Percentiles rank a stretch among this genome's conserved stretches.
These are phyloP conservation scores for Triplophysa yarkandensis DNA, from an alignment of 2,797 vertebrate species.

Conservation along the genomic window DNA sequence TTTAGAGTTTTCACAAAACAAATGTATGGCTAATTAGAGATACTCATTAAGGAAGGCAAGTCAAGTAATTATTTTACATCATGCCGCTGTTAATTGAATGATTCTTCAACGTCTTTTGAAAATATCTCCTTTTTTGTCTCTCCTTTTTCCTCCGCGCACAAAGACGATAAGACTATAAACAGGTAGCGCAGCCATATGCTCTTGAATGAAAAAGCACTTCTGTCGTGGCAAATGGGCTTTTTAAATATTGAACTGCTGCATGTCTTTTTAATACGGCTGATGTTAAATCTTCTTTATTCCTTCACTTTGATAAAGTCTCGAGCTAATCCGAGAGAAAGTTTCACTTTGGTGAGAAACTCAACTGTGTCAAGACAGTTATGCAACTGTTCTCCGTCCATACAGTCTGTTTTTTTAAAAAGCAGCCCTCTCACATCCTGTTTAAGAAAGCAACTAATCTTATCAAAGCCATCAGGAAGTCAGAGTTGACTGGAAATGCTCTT, in stretches of 20 bases:
- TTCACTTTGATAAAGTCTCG: constrained; percentile 76
- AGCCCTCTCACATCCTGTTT: constrained; percentile 77
- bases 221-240: constrained; percentile 78
- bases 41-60: constrained; percentile 98
- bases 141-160: constrained; percentile 66
- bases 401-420: constrained; percentile 62
- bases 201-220: constrained; percentile 75
- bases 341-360: constrained; percentile 63
- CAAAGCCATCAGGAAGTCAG: constrained; percentile 78
- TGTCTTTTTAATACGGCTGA: constrained; percentile 76
- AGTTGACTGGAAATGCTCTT: constrained; percentile 74
- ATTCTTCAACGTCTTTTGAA: constrained; percentile 97
- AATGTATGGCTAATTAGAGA: constrained; percentile 99
- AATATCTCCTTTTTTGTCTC: constrained; percentile 84
- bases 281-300: constrained; percentile 77
- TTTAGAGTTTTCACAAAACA: constrained; percentile 92
- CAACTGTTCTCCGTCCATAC: constrained; percentile 64
- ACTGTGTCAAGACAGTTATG: constrained; percentile 67
- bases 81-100: constrained; percentile 98
- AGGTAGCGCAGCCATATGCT: constrained; percentile 79
- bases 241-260: constrained; percentile 78
- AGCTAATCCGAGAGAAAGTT: constrained; percentile 66
- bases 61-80: constrained; percentile 98
- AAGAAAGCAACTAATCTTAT: constrained; percentile 81
- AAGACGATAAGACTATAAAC: constrained; percentile 82